Conservation (phyloP, 2,797 vertebrate genomes). For the Falco naumanni region DNA sequence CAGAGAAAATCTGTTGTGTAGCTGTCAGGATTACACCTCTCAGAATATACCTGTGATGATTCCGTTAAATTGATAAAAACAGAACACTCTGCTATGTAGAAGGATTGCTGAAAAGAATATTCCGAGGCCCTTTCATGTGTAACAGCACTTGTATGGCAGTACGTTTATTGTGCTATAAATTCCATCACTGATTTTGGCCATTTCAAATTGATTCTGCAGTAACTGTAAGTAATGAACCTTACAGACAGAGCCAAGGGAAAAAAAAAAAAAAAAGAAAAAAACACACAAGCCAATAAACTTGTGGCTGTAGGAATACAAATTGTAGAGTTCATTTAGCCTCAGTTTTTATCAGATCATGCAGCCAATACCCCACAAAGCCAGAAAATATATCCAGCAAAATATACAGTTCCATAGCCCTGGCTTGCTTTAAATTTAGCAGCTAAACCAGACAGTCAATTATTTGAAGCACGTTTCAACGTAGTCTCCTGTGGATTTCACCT, state of each 20-base stretch:
- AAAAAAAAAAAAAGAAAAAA: background rate
- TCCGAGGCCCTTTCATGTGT: slow-evolving; percentile 69
- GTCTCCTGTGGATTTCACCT: background rate
- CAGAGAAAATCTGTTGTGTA: slow-evolving; percentile 68
- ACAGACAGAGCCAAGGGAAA: slow-evolving; percentile 44
- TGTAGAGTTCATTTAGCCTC: slow-evolving; percentile 69
- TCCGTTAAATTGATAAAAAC: slow-evolving; percentile 75
- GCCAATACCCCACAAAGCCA: slow-evolving; percentile 56
- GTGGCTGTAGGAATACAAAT: slow-evolving; percentile 73
- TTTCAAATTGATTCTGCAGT: slow-evolving; percentile 80
- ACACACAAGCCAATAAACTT: slow-evolving; percentile 56
- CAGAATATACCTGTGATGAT: slow-evolving; percentile 74
- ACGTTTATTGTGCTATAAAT: slow-evolving; percentile 79
- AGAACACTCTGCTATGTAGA: slow-evolving; percentile 55
- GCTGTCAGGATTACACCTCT: slow-evolving; percentile 75
- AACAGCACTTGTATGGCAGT: slow-evolving; percentile 68
- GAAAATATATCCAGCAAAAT: slow-evolving; percentile 47
- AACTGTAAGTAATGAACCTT: slow-evolving; percentile 82
- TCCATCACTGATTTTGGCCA: slow-evolving; percentile 79
- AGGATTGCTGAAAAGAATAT: slow-evolving; percentile 70
- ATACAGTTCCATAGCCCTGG: background rate
- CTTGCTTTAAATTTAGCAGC: slow-evolving; percentile 41
- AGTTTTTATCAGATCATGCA: slow-evolving; percentile 72
- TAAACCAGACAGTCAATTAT: slow-evolving; percentile 9
- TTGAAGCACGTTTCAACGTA: background rate